Percentiles rank a stretch among this genome's conserved stretches.
These are phyloP conservation scores for Lindbergichthys nudifrons DNA, from an alignment of 2,797 vertebrate genomes.

Conservation along the genomic window DNA sequence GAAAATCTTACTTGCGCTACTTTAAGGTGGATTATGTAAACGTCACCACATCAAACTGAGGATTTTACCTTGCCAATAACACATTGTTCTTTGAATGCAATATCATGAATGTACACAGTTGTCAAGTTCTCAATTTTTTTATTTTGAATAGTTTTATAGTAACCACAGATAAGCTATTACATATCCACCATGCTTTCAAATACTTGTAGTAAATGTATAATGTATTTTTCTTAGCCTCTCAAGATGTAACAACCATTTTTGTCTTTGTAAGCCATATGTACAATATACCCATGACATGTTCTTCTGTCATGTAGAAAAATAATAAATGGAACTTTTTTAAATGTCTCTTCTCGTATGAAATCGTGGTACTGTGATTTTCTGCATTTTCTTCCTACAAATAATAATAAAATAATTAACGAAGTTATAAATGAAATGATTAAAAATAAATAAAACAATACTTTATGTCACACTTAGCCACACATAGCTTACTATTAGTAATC, in stretches of 20 bases:
- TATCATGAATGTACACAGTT: slow-evolving; percentile 48
- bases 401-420: neutral
- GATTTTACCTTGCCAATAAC: neutral
- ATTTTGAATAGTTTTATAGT: slow-evolving; percentile 44
- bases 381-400: neutral
- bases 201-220: slow-evolving; percentile 29
- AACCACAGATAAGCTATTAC: slow-evolving; percentile 72
- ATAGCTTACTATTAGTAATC: neutral
- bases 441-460: neutral
- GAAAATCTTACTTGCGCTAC: slow-evolving; percentile 9
- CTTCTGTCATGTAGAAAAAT: neutral
- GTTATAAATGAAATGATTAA: neutral
- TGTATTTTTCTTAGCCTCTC: slow-evolving; percentile 15
- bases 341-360: neutral
- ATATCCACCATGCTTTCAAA: slow-evolving; percentile 33
- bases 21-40: slow-evolving; percentile 20
- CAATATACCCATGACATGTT: slow-evolving; percentile 11
- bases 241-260: slow-evolving; percentile 33
- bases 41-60: slow-evolving; percentile 18
- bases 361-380: neutral
- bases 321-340: too few relatives aligned
- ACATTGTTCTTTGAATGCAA: slow-evolving; percentile 20
- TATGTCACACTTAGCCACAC: neutral
- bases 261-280: slow-evolving; percentile 25
- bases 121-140: slow-evolving; percentile 63